Conservation (phyloP, 23 tunicate genomes). For the Ciona savignyi region DNA sequence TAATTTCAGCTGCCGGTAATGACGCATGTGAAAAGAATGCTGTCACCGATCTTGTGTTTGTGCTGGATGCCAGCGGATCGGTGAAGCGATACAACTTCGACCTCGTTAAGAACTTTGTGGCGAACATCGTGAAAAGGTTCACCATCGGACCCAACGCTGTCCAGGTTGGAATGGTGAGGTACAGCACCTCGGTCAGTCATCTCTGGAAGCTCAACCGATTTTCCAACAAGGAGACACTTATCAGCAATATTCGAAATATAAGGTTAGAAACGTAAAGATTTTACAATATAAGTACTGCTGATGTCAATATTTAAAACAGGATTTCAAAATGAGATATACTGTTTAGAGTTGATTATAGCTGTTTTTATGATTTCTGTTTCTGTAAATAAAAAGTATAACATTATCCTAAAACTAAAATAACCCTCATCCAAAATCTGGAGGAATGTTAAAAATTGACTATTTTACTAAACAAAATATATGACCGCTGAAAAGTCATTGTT, state of each 20-base stretch:
- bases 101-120: slow-evolving; percentile 10
- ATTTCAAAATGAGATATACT: too few relatives aligned
- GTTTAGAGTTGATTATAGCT: too few relatives aligned
- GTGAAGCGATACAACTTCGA: slow-evolving; percentile 26
- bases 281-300: too few relatives aligned
- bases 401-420: too few relatives aligned
- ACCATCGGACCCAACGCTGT: slow-evolving; percentile 29
- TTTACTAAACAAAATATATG: too few relatives aligned
- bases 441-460: too few relatives aligned
- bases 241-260: slow-evolving; percentile 5
- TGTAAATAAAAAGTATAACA: too few relatives aligned
- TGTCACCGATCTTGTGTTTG: slow-evolving; percentile 25
- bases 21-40: slow-evolving; percentile 11
- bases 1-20: slow-evolving; percentile 12
- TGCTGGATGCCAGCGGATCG: slow-evolving; percentile 49
- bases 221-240: slow-evolving; percentile 11
- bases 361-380: too few relatives aligned
- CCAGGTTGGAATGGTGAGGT: slow-evolving; percentile 27
- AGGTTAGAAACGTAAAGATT: too few relatives aligned
- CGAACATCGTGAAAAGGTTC: slow-evolving; percentile 24
- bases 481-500: too few relatives aligned
- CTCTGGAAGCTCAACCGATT: slow-evolving; percentile 29
- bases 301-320: too few relatives aligned
- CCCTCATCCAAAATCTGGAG: too few relatives aligned
- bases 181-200: slow-evolving; percentile 14